Base-by-base conservation (phyloP, 2,797 vertebrate species). In the Scleropages formosus region DNA sequence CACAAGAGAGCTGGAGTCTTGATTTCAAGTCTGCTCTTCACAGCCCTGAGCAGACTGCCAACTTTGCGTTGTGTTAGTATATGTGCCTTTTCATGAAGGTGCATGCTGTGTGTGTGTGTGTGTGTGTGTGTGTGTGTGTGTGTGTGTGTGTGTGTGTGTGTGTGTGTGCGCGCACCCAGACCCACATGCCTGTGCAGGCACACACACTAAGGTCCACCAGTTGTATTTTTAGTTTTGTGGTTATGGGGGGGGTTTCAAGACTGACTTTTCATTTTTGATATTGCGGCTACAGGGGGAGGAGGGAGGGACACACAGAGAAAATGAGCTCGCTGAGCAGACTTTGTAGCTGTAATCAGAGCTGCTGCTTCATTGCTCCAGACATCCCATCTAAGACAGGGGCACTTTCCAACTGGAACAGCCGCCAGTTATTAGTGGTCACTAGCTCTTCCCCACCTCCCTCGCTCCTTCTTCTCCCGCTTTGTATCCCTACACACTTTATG, bases 381-480 rank as follows among this genome's bases (percentile, higher is more conserved):
- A 81, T 86, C 84, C 82, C 77, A 78, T 85, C 80, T 79, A 76
- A 84, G 80, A 86, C 84, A 73, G 4, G 82, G 80, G 82, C 85
- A 85, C 80, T 60, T 73, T 81, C 80, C 65, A 1, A 75, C 69
- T 1, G 80, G 73, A 65, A 65, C 68, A 77, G 73, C 68, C 79
- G 78, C 78, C 76, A 4, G 53, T 20, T 79, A 79, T 83, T 85
- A 78, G 74, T 81, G 75, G 75, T 69, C 63, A 44, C 65, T 58
- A 78, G 77, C 82, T 75, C 78, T 75, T 75, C 76, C 63, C 70
- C 72, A 79, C 70, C 73, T 53, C 72, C 72, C 39, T n/a, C 27
- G 24, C 56, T 70, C 39, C 71, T 67, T 13, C 27, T 71, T 27
- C 22, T 24, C 31, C 24, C 26, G 12, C 65, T 44, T 56, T 18